phyloP scores from a whole-genome alignment of 2,797 vertebrate species.

The Limnodromus scolopaceus region DNA sequence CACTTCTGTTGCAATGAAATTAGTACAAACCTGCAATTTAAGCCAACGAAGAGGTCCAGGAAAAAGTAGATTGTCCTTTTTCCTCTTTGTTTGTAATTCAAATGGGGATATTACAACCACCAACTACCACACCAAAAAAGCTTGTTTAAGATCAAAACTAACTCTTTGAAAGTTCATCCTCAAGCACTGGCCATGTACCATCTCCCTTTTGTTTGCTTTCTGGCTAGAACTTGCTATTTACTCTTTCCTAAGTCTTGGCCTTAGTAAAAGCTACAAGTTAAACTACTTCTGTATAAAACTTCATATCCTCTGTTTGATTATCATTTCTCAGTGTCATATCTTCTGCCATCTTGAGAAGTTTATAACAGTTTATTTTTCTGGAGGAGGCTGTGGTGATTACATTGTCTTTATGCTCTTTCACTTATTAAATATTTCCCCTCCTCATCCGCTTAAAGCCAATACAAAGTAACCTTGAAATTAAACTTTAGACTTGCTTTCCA shows the following conservation, averaged over 20 bases:
- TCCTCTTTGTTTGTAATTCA: neutral
- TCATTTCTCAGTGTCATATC: neutral
- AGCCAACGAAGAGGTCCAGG: neutral
- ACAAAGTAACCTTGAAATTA: neutral
- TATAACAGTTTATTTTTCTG: neutral
- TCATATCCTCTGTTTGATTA: neutral
- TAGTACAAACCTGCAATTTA: neutral
- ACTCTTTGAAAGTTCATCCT: neutral
- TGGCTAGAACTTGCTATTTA: neutral
- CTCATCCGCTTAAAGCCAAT: neutral
- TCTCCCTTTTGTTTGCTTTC: neutral
- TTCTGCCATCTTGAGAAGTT: neutral
- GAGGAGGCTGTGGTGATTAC: neutral
- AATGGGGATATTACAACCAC: neutral
- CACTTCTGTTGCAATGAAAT: neutral
- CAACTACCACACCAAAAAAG: neutral
- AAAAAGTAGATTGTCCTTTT: neutral
- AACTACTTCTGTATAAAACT: neutral
- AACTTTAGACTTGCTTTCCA: neutral
- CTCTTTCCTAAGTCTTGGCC: neutral
- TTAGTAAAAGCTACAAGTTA: neutral
- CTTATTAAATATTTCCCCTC: neutral
- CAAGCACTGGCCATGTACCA: accelerated
- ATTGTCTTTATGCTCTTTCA: neutral
- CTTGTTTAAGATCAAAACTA: neutral